Conservation (phyloP, 2,797 vertebrate genomes). For the Peromyscus aztecus region DNA sequence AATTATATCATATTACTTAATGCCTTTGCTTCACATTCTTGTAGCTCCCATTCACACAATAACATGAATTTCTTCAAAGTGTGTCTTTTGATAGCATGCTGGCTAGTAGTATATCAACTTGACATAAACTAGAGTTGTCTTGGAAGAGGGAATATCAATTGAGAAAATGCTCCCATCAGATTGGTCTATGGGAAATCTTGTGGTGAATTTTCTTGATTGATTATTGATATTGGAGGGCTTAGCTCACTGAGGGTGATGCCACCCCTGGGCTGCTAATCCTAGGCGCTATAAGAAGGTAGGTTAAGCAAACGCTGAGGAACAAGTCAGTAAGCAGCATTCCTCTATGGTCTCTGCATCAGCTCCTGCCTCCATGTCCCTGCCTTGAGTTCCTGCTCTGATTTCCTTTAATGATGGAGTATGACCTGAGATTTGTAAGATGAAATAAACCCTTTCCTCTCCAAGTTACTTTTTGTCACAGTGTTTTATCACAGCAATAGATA, state of each 20-base stretch:
- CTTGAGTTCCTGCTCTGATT: neutral
- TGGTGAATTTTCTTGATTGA: neutral
- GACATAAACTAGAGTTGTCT: neutral
- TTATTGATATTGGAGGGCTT: neutral
- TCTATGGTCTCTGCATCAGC: neutral
- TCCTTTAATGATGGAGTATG: neutral
- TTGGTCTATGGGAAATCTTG: neutral
- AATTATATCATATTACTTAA: slow-evolving; percentile 26
- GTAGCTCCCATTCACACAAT: neutral
- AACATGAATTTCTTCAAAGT: slow-evolving; percentile 18
- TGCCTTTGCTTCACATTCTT: neutral
- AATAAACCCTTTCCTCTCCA: neutral
- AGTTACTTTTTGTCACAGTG: neutral
- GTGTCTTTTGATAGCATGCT: neutral
- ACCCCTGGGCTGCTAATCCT: neutral
- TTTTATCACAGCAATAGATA: neutral
- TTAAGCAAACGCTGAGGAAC: neutral
- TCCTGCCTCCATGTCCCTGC: neutral
- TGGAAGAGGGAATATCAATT: neutral
- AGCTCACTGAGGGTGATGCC: neutral
- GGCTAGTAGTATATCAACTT: neutral
- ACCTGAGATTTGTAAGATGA: neutral
- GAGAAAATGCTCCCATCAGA: neutral
- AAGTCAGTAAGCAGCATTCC: neutral
- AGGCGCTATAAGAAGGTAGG: neutral